These are phyloP conservation scores for Stenodema calcarata DNA, from an alignment of 2,888 invertebrate species.

Conservation along the genomic window DNA sequence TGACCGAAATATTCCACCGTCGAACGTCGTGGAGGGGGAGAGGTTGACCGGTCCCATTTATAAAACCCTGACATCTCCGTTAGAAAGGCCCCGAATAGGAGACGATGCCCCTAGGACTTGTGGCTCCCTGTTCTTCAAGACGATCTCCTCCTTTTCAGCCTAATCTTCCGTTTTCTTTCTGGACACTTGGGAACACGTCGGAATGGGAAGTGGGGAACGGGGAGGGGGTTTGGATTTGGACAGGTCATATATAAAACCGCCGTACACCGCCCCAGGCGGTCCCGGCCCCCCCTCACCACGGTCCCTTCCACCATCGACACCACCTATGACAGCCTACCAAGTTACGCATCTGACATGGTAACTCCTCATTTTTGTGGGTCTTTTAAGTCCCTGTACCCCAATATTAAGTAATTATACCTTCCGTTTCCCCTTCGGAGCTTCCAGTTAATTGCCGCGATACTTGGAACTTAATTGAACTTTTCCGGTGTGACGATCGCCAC, in stretches of 20 bases:
- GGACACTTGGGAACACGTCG: background rate
- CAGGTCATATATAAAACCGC: background rate
- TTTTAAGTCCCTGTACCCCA: background rate
- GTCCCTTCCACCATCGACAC: background rate
- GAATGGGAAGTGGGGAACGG: background rate
- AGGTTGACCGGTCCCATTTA: background rate
- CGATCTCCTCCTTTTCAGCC: background rate
- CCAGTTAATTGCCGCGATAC: background rate
- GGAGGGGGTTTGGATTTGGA: background rate
- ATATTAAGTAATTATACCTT: background rate
- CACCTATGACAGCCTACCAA: constrained; percentile 2
- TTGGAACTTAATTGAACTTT: background rate
- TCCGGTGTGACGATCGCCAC: background rate
- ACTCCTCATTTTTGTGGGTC: background rate
- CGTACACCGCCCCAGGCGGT: background rate
- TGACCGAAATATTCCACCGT: background rate
- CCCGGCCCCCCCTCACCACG: background rate
- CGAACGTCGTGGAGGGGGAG: background rate
- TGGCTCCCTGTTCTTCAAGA: constrained; percentile 11
- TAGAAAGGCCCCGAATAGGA: background rate
- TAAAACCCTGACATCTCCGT: background rate
- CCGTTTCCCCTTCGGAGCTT: background rate
- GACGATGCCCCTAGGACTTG: background rate
- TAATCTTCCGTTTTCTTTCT: background rate
- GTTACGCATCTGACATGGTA: constrained; percentile 13